These are phyloP conservation scores for Reticulitermes lucifugus DNA, from an alignment of 2,888 invertebrate species.

Conservation along the genomic window DNA sequence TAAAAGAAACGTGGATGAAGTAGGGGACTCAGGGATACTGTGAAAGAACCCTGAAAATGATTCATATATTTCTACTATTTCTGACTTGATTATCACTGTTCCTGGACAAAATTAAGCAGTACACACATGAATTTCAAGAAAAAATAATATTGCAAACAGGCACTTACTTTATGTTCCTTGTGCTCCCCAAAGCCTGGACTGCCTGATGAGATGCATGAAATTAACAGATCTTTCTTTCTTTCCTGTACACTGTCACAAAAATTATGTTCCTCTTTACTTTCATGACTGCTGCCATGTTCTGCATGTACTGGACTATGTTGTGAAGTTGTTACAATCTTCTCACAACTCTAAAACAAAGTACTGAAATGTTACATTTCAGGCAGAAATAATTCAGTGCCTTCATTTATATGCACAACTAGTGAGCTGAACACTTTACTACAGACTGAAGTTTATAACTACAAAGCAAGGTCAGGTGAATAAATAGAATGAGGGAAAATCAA, in stretches of 20 bases:
- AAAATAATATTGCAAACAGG: not conserved
- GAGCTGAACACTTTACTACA: not conserved
- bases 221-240: not conserved
- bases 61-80: no score
- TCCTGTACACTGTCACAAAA: not conserved
- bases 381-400: not conserved
- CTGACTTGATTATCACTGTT: no score
- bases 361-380: not conserved
- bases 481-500: not conserved
- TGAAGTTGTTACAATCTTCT: not conserved
- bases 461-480: not conserved
- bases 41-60: no score
- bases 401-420: not conserved
- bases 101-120: no score
- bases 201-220: not conserved
- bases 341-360: not conserved
- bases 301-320: not conserved
- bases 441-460: not conserved
- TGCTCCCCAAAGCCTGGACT: not conserved
- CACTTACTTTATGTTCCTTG: not conserved
- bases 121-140: not conserved
- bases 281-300: not conserved
- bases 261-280: not conserved
- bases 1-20: no score
- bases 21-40: no score